Conservation (phyloP, 2,888 invertebrate species). For the Cinara cedri region DNA sequence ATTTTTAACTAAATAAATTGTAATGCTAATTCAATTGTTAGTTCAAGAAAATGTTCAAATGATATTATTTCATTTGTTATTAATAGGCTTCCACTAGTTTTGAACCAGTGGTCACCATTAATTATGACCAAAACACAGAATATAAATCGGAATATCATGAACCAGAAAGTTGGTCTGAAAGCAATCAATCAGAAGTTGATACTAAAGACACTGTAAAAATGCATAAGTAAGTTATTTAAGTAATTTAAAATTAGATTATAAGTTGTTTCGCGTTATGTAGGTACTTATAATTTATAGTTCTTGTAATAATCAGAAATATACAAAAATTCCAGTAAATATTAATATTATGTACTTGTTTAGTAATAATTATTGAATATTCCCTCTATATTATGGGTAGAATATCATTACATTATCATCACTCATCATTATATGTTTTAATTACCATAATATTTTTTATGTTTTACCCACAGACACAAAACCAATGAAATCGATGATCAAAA, state of each 20-base stretch:
- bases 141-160: slow-evolving; percentile 51
- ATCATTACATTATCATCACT: no score
- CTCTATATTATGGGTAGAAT: no score
- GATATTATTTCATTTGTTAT: neutral
- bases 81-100: slow-evolving; percentile 49
- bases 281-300: no score
- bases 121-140: slow-evolving; percentile 52
- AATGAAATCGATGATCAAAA: slow-evolving; percentile 33
- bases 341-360: no score
- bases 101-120: slow-evolving; percentile 55
- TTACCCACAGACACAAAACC: slow-evolving; percentile 1
- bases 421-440: no score
- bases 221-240: slow-evolving; percentile 19
- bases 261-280: no score
- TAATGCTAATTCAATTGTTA: neutral
- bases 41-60: neutral
- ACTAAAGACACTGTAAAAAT: slow-evolving; percentile 22
- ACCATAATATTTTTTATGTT: slow-evolving; percentile 7
- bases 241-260: no score
- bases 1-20: neutral
- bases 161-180: slow-evolving; percentile 49
- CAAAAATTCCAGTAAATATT: no score
- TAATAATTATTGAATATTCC: no score
- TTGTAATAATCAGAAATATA: no score
- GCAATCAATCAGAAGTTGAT: slow-evolving; percentile 46